These are phyloP conservation scores for Plagodis dolabraria DNA, from an alignment of 2,888 invertebrate species.

Conservation along the genomic window DNA sequence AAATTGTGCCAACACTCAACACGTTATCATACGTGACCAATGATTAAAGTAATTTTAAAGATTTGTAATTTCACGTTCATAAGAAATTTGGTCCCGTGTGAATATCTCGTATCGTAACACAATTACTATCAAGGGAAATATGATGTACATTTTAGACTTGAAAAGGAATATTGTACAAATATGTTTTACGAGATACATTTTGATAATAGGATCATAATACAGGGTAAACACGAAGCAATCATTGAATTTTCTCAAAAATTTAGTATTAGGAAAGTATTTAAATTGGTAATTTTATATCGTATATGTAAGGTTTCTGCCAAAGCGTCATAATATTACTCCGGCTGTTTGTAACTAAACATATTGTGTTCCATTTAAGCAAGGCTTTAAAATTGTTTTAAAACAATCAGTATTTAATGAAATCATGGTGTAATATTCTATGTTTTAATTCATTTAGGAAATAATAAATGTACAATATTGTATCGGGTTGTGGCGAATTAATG, in stretches of 20 bases:
- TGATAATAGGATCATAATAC: conserved; percentile 35
- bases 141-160: not conserved
- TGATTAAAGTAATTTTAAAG: no score
- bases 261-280: conserved; percentile 24
- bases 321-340: conserved; percentile 13
- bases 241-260: conserved; percentile 28
- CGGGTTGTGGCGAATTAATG: no score
- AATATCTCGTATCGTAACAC: no score
- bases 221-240: conserved; percentile 38
- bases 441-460: no score
- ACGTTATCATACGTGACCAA: no score
- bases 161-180: conserved; percentile 8
- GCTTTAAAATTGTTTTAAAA: not conserved
- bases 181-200: conserved; percentile 6
- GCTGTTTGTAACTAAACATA: not conserved
- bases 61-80: no score
- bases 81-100: no score
- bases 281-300: conserved; percentile 5
- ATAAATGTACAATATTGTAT: no score
- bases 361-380: not conserved
- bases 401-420: no score
- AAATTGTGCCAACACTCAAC: no score
- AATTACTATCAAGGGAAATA: no score
- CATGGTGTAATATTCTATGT: no score
- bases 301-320: conserved; percentile 28